Evolutionary conservation across 2,797 vertebrate genomes (phyloP).

Genomic region (Helostoma temminkii): DNA sequence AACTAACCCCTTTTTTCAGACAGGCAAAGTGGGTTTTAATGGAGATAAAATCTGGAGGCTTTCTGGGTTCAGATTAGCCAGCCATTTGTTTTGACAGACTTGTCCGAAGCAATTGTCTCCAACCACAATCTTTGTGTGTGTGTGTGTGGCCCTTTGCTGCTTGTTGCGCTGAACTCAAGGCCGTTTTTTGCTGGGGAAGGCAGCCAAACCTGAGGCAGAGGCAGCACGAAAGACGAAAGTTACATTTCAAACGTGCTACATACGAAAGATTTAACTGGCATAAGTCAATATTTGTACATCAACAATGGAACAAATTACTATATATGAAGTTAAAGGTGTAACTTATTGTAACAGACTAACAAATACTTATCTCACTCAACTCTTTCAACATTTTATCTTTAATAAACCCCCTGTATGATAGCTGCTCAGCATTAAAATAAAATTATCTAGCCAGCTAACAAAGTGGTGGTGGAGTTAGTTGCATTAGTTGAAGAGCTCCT

Average conservation of each 20-base stretch:
- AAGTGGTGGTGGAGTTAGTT: too few species aligned
- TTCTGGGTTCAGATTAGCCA: conserved; percentile 34
- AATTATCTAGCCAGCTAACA: too few species aligned
- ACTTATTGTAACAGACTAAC: background rate
- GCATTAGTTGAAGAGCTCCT: too few species aligned
- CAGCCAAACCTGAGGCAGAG: background rate
- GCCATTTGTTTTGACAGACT: conserved; percentile 47
- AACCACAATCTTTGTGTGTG: conserved; percentile 16
- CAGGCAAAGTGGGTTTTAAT: conserved; percentile 18
- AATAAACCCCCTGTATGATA: too few species aligned
- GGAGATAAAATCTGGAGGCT: conserved; percentile 34
- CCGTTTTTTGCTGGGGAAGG: conserved; percentile 7
- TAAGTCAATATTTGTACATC: background rate
- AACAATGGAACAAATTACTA: background rate
- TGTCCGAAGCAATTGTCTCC: conserved; percentile 33
- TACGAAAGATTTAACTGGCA: background rate
- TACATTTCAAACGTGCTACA: background rate
- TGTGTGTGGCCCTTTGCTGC: conserved; percentile 28
- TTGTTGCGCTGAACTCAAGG: conserved; percentile 14
- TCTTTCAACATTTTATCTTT: background rate
- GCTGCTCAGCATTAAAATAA: too few species aligned
- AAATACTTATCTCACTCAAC: background rate
- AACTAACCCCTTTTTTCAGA: conserved; percentile 11
- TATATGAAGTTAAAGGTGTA: background rate
- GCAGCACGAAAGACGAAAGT: background rate